These are phyloP conservation scores for Azorinus chamasolen DNA, from an alignment of 2,888 invertebrate genomes.

Conservation along the genomic window DNA sequence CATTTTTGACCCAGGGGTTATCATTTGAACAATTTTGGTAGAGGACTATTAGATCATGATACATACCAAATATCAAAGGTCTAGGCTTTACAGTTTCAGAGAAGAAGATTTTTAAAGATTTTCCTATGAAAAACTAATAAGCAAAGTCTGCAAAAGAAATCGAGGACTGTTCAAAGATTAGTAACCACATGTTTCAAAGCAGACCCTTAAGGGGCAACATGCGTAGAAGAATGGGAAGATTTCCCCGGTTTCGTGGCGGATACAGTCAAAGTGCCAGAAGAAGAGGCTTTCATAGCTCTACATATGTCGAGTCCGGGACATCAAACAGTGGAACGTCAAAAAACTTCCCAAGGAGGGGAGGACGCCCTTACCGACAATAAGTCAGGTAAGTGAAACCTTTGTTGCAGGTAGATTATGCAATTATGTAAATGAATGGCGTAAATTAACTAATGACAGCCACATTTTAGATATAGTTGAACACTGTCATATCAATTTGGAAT, in stretches of 20 bases:
- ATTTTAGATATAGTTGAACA: slow-evolving; percentile 38
- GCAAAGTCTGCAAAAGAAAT: slow-evolving; percentile 55
- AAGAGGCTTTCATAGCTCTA: not conserved
- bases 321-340: too few species aligned
- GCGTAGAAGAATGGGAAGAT: not conserved
- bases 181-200: not conserved
- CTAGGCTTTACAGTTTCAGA: too few species aligned
- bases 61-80: too few species aligned
- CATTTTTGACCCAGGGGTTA: too few species aligned
- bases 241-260: slow-evolving; percentile 8
- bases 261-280: slow-evolving; percentile 15
- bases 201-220: not conserved
- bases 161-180: too few species aligned
- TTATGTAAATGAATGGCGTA: slow-evolving; percentile 38
- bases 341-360: too few species aligned
- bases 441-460: slow-evolving; percentile 28
- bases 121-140: too few species aligned
- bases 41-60: too few species aligned
- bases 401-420: slow-evolving; percentile 31
- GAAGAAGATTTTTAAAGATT: too few species aligned
- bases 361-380: too few species aligned
- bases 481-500: slow-evolving; percentile 45
- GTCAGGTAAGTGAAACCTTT: slow-evolving; percentile 14
- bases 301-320: too few species aligned
- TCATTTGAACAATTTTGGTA: too few species aligned